Evolutionary conservation across 2,113 vertebrate species (phyloP).

Genomic region (Indri indri): DNA sequence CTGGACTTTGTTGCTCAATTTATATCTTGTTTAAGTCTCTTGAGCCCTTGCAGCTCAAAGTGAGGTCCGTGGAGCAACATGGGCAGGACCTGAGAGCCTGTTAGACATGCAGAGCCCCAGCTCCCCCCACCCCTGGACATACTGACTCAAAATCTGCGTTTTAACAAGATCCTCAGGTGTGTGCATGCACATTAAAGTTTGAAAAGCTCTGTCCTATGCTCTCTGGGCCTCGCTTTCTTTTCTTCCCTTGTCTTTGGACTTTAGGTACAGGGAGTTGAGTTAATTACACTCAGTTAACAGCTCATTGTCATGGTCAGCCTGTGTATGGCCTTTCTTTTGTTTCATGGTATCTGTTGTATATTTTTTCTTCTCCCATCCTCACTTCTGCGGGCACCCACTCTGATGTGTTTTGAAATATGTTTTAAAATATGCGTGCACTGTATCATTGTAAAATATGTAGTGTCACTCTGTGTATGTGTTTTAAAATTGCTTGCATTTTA

Average conservation of each 20-base stretch:
- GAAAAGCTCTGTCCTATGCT: neutral
- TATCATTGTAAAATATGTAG: neutral
- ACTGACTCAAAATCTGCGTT: neutral
- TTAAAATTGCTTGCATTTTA: neutral
- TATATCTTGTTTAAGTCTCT: constrained; percentile 7
- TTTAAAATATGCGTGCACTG: neutral
- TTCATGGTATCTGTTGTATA: neutral
- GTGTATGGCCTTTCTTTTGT: neutral
- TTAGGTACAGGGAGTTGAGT: neutral
- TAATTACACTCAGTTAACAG: neutral
- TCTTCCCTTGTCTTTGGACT: neutral
- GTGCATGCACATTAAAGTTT: neutral
- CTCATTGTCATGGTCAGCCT: neutral
- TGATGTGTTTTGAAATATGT: neutral
- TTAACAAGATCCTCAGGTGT: neutral
- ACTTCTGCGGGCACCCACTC: neutral
- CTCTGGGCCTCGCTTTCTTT: neutral
- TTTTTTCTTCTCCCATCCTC: neutral
- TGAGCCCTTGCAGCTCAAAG: neutral
- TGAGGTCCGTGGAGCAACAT: neutral
- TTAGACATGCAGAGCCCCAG: neutral
- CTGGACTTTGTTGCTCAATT: neutral
- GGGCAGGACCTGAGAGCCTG: neutral
- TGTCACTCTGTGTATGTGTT: neutral
- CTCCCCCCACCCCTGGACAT: neutral